Base-by-base conservation (phyloP, 2,888 invertebrate species). In the Nemoura dubitans region DNA sequence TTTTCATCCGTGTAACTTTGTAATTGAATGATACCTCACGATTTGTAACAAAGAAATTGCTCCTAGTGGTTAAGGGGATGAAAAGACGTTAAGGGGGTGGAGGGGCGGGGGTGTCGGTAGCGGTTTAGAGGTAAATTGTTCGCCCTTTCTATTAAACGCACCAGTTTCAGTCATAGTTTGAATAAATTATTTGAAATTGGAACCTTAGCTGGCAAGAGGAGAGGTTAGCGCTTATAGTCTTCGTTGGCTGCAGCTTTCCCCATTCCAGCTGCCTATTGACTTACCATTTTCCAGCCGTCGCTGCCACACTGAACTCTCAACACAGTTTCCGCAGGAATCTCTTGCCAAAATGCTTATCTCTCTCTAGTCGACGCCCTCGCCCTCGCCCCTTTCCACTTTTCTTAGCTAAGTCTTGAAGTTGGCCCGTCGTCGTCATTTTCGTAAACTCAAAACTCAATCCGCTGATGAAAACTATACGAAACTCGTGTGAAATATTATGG, bases 81-180 rank as follows among this genome's bases (percentile, higher is more conserved):
- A 59, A 59, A 59, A 59, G 59, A 59, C 59, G 59, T 21, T 2
- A 21, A 59, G 21, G 59, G 21, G 59, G 21, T 7, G 59, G 59
- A 14, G 10, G 21, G 14, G 59, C 1, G 59, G 21, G 59, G 36
- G 59, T 1, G 59, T 3, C 59, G 59, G 59, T 59, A 2, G 59
- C 21, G 59, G 59, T 10, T 59, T 59, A 21, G 78, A 28, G 81
- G 81, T 81, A 30, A 30, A 29, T 81, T 81, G 81, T 81, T 28
- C 81, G 14, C 36, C 28, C 28, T 81, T 81, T 81, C 81, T 30
- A 81, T 81, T 81, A 81, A 81, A 81, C 81, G 30, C 81, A 81
- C 81, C 28, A 81, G 81, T 81, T 81, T 81, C 81, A n/a, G 81
- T 81, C 81, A 81, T 29, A 81, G 81, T 81, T 81, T 81, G 81